phyloP scores from a whole-genome alignment of 2,113 vertebrate species.

The Pseudorasbora parva region DNA sequence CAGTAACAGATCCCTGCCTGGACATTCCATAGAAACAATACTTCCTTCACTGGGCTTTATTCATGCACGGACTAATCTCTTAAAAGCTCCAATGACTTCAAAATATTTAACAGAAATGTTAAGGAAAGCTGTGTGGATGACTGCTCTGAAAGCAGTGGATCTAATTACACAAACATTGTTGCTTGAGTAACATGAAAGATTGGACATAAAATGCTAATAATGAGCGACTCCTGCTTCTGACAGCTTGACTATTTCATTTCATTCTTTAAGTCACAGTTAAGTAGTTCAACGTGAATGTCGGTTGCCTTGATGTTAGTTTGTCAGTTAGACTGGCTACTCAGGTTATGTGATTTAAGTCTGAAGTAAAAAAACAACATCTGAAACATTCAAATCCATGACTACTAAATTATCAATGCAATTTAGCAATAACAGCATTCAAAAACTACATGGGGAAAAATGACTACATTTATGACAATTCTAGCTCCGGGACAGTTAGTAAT shows the following conservation, averaged over 20 bases:
- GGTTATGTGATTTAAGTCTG: neutral
- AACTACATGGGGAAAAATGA: neutral
- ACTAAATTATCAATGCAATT: neutral
- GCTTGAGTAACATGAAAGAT: slow-evolving; percentile 13
- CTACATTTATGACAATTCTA: neutral
- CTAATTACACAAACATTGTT: slow-evolving; percentile 22
- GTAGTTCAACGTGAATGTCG: neutral
- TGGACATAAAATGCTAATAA: slow-evolving; percentile 29
- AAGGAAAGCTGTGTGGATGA: neutral
- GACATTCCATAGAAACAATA: slow-evolving; percentile 57
- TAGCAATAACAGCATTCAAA: neutral
- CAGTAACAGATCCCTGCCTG: slow-evolving; percentile 32
- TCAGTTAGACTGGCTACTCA: slow-evolving; percentile 1
- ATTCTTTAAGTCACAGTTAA: neutral
- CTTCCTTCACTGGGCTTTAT: slow-evolving; percentile 37
- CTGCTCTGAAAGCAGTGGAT: slow-evolving; percentile 5
- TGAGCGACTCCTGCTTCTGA: neutral
- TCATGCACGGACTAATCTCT: slow-evolving; percentile 45
- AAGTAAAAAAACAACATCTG: slow-evolving; percentile 15
- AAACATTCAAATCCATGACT: neutral
- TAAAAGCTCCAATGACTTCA: slow-evolving; percentile 50
- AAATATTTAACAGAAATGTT: slow-evolving; percentile 47
- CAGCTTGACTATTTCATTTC: neutral
- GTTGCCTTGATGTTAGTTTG: neutral
- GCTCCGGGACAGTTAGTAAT: neutral